A percentile compares a stretch with the other conserved stretches of the same genome.
Evolutionary conservation across 2,888 invertebrate genomes (phyloP).

Genomic region (Cryptophagus acutangulus): DNA sequence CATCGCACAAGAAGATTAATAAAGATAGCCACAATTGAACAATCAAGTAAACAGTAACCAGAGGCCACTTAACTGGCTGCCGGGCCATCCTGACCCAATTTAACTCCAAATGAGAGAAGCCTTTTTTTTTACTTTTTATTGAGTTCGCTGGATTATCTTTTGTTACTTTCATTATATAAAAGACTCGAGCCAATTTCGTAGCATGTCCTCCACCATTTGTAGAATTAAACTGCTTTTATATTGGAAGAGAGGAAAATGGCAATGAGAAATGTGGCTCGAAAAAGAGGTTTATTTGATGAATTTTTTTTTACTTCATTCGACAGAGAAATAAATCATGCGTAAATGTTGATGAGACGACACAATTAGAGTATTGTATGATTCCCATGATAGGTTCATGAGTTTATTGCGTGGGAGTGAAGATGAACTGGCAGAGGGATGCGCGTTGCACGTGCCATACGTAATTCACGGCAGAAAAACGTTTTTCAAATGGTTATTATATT

Average conservation of each 20-base stretch:
- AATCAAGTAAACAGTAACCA: constrained; percentile 10
- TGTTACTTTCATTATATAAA: constrained; percentile 12
- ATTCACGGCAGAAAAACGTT: constrained; percentile 1
- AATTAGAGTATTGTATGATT: too few relatives aligned
- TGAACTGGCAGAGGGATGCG: constrained; percentile 1
- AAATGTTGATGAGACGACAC: too few relatives aligned
- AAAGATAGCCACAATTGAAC: constrained; percentile 15
- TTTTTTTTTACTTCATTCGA: too few relatives aligned
- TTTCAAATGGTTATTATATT: neutral
- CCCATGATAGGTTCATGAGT: too few relatives aligned
- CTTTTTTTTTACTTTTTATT: constrained; percentile 1
- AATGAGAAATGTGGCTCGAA: too few relatives aligned
- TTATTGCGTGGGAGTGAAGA: too few relatives aligned
- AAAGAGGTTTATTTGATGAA: too few relatives aligned
- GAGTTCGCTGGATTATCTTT: constrained; percentile 8
- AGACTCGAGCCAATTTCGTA: constrained; percentile 8
- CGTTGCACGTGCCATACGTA: neutral
- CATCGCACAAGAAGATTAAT: too few relatives aligned
- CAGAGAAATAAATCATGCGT: too few relatives aligned
- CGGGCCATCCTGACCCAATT: constrained; percentile 14
- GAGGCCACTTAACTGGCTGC: constrained; percentile 7
- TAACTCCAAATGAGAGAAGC: constrained; percentile 11
- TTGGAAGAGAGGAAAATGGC: neutral
- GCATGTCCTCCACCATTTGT: constrained; percentile 2
- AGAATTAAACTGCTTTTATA: neutral